Evolutionary conservation across 2,113 vertebrate species (phyloP).

Genomic region (Craseonycteris thonglongyai): DNA sequence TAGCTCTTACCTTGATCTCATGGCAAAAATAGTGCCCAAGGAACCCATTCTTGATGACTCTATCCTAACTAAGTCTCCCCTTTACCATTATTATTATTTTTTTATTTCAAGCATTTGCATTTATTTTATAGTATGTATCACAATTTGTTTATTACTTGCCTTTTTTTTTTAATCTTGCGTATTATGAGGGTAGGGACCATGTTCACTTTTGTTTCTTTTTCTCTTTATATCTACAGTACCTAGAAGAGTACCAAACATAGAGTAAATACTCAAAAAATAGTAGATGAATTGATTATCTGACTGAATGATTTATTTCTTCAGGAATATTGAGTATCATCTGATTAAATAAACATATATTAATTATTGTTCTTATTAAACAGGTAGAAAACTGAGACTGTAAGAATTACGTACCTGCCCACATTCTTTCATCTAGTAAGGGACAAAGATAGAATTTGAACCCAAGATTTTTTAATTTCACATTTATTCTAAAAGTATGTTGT

Average conservation of each 20-base stretch:
- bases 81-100: not conserved
- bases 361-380: not conserved
- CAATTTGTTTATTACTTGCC: not conserved
- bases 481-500: not conserved
- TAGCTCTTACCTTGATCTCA: not conserved
- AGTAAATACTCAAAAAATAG: not conserved
- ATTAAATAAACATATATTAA: not conserved
- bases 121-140: not conserved
- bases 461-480: not conserved
- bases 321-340: not conserved
- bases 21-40: not conserved
- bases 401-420: not conserved
- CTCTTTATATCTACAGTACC: not conserved
- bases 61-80: not conserved
- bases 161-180: not conserved
- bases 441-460: not conserved
- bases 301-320: not conserved
- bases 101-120: not conserved
- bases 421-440: not conserved
- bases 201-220: not conserved
- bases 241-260: not conserved
- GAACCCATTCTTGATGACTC: not conserved
- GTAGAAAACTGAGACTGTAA: not conserved
- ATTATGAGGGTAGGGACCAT: not conserved
- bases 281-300: not conserved